phyloP scores from a whole-genome alignment of 2,797 vertebrate species.

The Morelia viridis region DNA sequence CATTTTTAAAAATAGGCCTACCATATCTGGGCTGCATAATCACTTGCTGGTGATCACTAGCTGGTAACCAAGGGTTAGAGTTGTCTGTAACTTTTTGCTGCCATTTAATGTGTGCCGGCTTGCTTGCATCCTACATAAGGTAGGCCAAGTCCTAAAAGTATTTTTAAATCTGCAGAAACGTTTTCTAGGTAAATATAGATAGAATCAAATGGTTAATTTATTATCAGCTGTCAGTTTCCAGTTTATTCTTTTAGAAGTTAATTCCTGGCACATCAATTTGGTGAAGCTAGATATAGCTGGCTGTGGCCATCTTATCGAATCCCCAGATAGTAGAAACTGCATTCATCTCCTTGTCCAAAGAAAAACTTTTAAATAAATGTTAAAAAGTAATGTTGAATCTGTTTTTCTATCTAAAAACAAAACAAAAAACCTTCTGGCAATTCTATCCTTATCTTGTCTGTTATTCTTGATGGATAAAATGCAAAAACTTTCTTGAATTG shows the following conservation, averaged over 20 bases:
- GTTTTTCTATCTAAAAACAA: background rate
- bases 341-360: background rate
- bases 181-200: background rate
- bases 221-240: background rate
- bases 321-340: background rate
- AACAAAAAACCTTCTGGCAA: background rate
- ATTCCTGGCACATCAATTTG: background rate
- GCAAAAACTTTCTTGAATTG: constrained; percentile 39
- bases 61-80: background rate
- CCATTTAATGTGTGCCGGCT: background rate
- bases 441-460: constrained; percentile 9
- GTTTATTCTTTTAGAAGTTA: background rate
- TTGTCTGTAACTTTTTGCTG: background rate
- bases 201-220: background rate
- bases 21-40: background rate
- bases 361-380: background rate
- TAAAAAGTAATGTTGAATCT: background rate
- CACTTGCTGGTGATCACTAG: background rate
- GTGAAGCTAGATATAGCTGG: background rate
- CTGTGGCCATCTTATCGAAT: background rate
- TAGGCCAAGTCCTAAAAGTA: background rate
- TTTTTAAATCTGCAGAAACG: background rate
- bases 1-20: background rate
- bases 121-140: background rate
- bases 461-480: constrained; percentile 34